Base-by-base conservation (phyloP, 2,797 vertebrate genomes). In the Lagodon rhomboides region DNA sequence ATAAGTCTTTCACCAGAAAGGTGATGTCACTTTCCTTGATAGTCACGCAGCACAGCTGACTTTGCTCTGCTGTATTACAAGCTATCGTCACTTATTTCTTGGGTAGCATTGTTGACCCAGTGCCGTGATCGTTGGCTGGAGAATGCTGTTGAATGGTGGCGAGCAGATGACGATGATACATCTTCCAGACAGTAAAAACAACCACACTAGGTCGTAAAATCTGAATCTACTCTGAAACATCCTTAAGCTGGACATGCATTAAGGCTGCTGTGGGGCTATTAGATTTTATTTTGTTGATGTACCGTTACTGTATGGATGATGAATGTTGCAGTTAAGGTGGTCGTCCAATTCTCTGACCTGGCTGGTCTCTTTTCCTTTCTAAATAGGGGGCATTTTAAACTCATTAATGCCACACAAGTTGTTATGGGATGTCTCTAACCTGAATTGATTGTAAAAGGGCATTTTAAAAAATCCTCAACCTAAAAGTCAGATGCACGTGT, bases 101-200 rank as follows among this genome's bases (percentile, higher is more conserved):
- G 12, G 38, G 30, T 13, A 44, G 12, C 46, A 20, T 18, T 64
- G 22, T 43, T 51, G 10, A 47, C 10, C 12, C 3, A 16, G 18
- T 61, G 41, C 47, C 61, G 68, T 47, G 25, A 38, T 11, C 47
- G 22, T 60, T 68, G 50, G 27, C 65, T 54, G 47, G 46, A n/a
- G 54, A 64, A 2, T 61, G 53, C 58, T 66, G 34, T 16, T 70
- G 22, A 68, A 68, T 5, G 53, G 47, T 47, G 41, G n/a, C 41
- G 43, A 47, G 16, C 27, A 15, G 60, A 38, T 51, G n/a, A n/a
- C 53, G 22, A 47, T 49, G 18, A 56, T 50, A 41, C 17, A 38
- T 58, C 54, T 51, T 41, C 3, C 25, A 47, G 58, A 72, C 41
- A 72, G 61, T 74, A 55, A 80, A 76, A 76, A 73, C 22, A 46